Conservation (phyloP, 2,797 vertebrate species). For the Crypturellus tataupa region DNA sequence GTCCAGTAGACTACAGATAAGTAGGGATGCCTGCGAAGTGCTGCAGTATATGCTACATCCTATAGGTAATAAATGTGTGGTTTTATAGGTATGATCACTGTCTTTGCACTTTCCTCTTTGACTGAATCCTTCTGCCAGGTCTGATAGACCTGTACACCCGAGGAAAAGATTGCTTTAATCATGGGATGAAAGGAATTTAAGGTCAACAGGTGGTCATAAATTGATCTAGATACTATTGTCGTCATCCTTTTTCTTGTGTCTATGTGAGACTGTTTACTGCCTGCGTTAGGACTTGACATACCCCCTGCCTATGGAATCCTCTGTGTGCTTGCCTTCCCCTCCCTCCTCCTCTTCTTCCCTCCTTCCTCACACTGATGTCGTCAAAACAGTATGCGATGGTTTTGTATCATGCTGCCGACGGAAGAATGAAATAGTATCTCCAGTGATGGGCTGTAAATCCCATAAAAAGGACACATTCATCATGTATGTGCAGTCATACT, state of each 20-base stretch:
- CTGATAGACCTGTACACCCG: neutral
- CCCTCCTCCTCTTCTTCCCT: no score
- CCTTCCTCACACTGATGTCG: neutral
- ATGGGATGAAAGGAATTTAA: fast-evolving
- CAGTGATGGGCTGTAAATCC: constrained; percentile 8
- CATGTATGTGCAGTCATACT: neutral
- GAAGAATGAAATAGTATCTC: neutral
- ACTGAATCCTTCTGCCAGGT: neutral
- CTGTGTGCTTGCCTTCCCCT: no score
- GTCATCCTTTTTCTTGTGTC: fast-evolving
- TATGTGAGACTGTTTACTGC: neutral
- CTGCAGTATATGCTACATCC: fast-evolving
- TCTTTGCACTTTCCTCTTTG: neutral
- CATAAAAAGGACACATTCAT: neutral
- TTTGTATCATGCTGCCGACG: neutral
- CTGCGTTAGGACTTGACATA: neutral
- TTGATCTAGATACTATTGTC: neutral
- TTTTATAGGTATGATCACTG: neutral
- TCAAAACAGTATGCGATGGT: neutral
- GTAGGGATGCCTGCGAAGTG: fast-evolving
- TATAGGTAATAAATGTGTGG: fast-evolving
- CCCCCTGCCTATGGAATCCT: neutral
- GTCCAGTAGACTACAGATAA: neutral
- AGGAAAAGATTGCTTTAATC: neutral
- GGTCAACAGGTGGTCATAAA: fast-evolving